Percentiles rank a stretch among this genome's conserved stretches.
phyloP scores from a whole-genome alignment of 2,797 vertebrate species.

The Poecile montanus region DNA sequence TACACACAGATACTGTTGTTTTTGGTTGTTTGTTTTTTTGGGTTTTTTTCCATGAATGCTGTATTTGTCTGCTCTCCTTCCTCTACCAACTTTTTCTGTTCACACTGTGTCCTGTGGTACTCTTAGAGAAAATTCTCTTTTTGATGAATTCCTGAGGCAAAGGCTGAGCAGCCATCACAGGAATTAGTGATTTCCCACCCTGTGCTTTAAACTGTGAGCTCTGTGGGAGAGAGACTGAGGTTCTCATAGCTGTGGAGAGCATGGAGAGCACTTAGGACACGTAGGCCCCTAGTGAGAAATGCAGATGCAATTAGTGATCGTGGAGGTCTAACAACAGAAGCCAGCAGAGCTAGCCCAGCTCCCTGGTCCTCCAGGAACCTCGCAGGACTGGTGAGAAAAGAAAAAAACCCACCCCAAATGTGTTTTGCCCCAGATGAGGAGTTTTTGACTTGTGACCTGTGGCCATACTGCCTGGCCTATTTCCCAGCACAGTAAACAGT shows the following conservation, averaged over 20 bases:
- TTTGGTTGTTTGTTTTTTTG: neutral
- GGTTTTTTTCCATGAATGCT: neutral
- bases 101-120: neutral
- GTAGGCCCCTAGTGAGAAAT: neutral
- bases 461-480: neutral
- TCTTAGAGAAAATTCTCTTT: neutral
- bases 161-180: neutral
- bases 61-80: neutral
- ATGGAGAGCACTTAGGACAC: neutral
- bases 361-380: neutral
- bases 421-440: neutral
- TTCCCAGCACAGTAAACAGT: neutral
- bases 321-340: neutral
- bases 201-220: neutral
- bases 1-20: neutral
- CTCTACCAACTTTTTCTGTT: neutral
- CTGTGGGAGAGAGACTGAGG: neutral
- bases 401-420: fast-evolving
- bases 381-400: neutral
- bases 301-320: neutral
- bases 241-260: neutral
- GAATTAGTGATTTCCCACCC: neutral
- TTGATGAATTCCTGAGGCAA: neutral
- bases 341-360: neutral
- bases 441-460: neutral